These are phyloP conservation scores for Oryzias curvinotus DNA, from an alignment of 2,113 vertebrate species.

Conservation along the genomic window DNA sequence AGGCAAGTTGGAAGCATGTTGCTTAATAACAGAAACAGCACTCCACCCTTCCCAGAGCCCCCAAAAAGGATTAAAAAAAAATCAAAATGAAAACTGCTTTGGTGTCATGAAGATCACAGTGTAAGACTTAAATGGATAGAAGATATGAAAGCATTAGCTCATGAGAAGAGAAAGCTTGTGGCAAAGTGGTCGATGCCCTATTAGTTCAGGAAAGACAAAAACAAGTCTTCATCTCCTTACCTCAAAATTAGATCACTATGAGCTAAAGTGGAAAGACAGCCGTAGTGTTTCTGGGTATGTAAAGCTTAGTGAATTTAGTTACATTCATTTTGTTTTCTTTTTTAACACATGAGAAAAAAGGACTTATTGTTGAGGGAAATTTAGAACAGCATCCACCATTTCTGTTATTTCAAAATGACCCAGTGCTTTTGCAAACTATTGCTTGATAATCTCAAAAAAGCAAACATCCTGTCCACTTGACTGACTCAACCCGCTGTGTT, in stretches of 20 bases:
- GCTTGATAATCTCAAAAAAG: neutral
- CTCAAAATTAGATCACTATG: neutral
- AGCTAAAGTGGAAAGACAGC: slow-evolving; percentile 15
- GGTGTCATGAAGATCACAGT: slow-evolving; percentile 4
- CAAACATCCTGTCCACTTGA: slow-evolving; percentile 12
- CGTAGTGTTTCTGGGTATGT: neutral
- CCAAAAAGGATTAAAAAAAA: slow-evolving; percentile 1
- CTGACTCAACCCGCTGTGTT: slow-evolving; percentile 11
- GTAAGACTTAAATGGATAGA: slow-evolving; percentile 1
- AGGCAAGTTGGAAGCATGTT: slow-evolving; percentile 7
- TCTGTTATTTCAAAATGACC: neutral
- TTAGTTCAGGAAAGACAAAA: slow-evolving; percentile 47
- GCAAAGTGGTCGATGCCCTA: slow-evolving; percentile 38
- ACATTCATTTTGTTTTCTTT: neutral
- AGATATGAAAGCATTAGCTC: slow-evolving; percentile 12
- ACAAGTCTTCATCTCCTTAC: neutral
- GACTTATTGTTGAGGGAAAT: neutral
- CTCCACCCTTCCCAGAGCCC: slow-evolving; percentile 24
- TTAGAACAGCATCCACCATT: neutral
- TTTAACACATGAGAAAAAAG: neutral
- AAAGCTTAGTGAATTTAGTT: neutral
- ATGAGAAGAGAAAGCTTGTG: slow-evolving; percentile 32
- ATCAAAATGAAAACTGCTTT: slow-evolving; percentile 21
- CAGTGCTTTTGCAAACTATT: neutral
- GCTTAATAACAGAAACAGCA: slow-evolving; percentile 13